Conservation (phyloP, 1,140 invertebrate genomes). For the Plectus sambesii region DNA sequence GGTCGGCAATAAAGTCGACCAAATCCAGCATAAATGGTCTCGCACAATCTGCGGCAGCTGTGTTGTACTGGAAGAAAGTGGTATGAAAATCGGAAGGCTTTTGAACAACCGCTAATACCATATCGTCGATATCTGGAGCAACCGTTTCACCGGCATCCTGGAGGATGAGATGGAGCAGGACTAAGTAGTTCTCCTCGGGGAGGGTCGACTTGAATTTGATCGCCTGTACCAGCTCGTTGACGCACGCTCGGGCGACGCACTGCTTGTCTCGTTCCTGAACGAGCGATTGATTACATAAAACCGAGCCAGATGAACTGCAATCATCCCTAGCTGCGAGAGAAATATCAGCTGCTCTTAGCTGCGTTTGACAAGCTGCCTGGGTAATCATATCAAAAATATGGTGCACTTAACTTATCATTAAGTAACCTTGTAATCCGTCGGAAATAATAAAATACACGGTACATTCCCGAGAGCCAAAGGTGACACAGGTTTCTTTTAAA, state of each 20-base stretch:
- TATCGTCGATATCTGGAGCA: slow-evolving; percentile 19
- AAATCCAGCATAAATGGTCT: slow-evolving; percentile 79
- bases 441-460: slow-evolving; percentile 8
- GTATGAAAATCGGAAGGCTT: slow-evolving; percentile 12
- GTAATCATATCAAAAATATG: too few relatives aligned
- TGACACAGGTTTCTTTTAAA: not conserved
- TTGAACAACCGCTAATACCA: slow-evolving; percentile 1
- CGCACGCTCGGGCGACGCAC: slow-evolving; percentile 71
- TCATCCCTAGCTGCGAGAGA: not conserved
- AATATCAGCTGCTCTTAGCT: too few relatives aligned
- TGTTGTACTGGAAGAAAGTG: slow-evolving; percentile 52
- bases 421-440: too few relatives aligned
- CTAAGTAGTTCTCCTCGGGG: slow-evolving; percentile 81
- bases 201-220: slow-evolving; percentile 85
- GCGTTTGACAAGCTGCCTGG: too few relatives aligned
- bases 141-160: slow-evolving; percentile 69
- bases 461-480: slow-evolving; percentile 11
- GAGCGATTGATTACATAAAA: slow-evolving; percentile 2
- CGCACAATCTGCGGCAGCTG: slow-evolving; percentile 81
- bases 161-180: slow-evolving; percentile 64
- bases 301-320: not conserved
- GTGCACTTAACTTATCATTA: too few relatives aligned
- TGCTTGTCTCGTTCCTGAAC: slow-evolving; percentile 79
- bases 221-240: slow-evolving; percentile 84
- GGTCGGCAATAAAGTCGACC: slow-evolving; percentile 85